Conservation (phyloP, 2,113 vertebrate species). For the Trematomus loennbergii region DNA sequence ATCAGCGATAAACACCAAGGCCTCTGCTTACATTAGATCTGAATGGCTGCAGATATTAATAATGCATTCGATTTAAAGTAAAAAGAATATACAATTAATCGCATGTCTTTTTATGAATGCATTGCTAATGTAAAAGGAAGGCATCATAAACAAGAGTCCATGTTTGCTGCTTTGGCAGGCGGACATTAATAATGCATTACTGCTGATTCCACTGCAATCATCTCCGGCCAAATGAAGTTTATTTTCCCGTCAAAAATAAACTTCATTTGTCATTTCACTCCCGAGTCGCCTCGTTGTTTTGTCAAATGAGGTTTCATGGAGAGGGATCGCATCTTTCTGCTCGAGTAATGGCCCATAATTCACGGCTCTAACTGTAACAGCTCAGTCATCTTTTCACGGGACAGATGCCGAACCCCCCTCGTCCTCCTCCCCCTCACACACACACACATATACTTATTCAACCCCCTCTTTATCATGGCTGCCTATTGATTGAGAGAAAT, state of each 20-base stretch:
- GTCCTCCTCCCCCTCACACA: no score
- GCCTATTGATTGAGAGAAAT: slow-evolving; percentile 75
- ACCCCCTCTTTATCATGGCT: slow-evolving; percentile 65
- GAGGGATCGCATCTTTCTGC: slow-evolving; percentile 63
- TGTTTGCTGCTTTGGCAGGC: slow-evolving; percentile 15
- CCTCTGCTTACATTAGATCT: slow-evolving; percentile 10
- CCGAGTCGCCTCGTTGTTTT: slow-evolving; percentile 67
- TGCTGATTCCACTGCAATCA: slow-evolving; percentile 68
- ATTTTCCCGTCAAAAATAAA: slow-evolving; percentile 53
- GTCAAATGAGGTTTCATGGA: slow-evolving; percentile 71
- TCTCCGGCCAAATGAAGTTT: slow-evolving; percentile 42
- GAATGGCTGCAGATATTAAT: slow-evolving; percentile 35
- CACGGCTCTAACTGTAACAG: slow-evolving; percentile 73
- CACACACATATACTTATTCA: not conserved
- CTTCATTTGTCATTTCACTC: slow-evolving; percentile 74
- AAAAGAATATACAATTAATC: slow-evolving; percentile 24
- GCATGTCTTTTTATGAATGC: slow-evolving; percentile 1
- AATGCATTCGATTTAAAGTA: slow-evolving; percentile 1
- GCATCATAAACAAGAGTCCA: slow-evolving; percentile 40
- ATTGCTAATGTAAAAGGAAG: not conserved
- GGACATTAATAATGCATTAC: slow-evolving; percentile 69
- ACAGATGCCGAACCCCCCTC: slow-evolving; percentile 59
- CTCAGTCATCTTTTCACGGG: slow-evolving; percentile 73
- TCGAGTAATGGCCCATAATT: slow-evolving; percentile 72
- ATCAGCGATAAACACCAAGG: slow-evolving; percentile 39